phyloP scores from a whole-genome alignment of 1,140 invertebrate species.

The Augochlora pura region DNA sequence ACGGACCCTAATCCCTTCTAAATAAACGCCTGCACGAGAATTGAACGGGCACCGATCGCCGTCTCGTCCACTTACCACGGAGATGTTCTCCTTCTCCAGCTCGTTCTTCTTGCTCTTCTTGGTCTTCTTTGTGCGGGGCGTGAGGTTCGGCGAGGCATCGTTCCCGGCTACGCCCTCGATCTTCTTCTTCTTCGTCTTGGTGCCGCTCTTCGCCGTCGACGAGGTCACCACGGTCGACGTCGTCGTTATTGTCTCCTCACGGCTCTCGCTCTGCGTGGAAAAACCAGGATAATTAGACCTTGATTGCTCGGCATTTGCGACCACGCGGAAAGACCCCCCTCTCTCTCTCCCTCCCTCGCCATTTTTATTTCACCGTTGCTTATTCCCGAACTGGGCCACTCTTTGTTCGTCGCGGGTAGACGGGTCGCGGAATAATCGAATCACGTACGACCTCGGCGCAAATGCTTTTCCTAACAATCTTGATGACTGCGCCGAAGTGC shows the following conservation, averaged over 20 bases:
- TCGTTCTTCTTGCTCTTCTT: constrained; percentile 83
- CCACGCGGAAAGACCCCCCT: no score
- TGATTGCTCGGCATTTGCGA: no score
- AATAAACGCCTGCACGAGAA: no score
- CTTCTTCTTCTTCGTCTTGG: constrained; percentile 79
- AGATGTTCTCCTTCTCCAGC: constrained; percentile 83
- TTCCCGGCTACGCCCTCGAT: constrained; percentile 73
- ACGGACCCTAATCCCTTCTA: not conserved
- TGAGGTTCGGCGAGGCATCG: constrained; percentile 77
- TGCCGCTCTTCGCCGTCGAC: constrained; percentile 55
- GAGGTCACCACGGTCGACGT: constrained; percentile 62
- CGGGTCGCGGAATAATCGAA: no score
- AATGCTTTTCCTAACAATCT: no score
- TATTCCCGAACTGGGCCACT: no score
- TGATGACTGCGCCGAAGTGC: no score
- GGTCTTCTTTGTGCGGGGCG: constrained; percentile 81
- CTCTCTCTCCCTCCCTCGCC: no score
- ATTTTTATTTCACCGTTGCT: no score
- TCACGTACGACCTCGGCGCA: no score
- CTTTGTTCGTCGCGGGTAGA: no score
- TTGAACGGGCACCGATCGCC: not conserved
- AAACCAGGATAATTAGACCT: not conserved
- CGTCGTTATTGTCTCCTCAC: constrained; percentile 75
- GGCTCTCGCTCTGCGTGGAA: constrained; percentile 72
- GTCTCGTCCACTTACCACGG: constrained; percentile 80